Base-by-base conservation (phyloP, 2,113 vertebrate genomes). In the Cairina moschata region DNA sequence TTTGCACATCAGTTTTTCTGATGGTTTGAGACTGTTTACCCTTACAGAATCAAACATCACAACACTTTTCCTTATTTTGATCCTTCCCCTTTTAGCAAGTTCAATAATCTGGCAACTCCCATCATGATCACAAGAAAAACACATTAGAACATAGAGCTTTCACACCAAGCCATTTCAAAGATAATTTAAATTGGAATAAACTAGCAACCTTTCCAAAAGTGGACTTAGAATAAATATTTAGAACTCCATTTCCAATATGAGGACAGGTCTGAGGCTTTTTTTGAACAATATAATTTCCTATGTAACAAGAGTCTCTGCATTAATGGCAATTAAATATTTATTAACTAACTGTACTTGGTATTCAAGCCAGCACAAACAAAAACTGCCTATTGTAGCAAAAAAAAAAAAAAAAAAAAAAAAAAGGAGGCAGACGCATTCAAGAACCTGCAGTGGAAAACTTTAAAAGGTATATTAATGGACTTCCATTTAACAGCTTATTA, bases 271-370 rank as follows among this genome's bases (percentile, higher is more conserved):
- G 44, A 84, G 42, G 34, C 28, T 94, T 92, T 76, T 82, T 36
- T 36, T 59, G 22, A 52, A 85, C 28, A 36, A 87, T 58, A 11
- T n/a, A 56, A 79, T 88, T 62, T 77, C 36, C 34, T 63, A 20
- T 10, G 12, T 63, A 93, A 76, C 28, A 69, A 50, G 54, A 82
- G 44, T 31, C 31, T 72, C 78, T 48, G 54, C 55, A 71, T 88
- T 90, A 91, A 94, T 3, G 0, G 38, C 75, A 91, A 90, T 91
- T 60, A 95, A 91, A 90, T 90, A 94, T 90, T 91, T 36, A 96
- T 90, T 94, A 80, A 82, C 71, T 62, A 92, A 83, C 40, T 67
- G 59, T 66, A 91, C 38, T 91, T 86, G 52, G 31, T 22, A 74
- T 77, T 56, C 59, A 84, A 94, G 63, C 77, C 67, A 88, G 59